Evolutionary conservation across 2,888 invertebrate genomes (phyloP).

Genomic region (Drosophila limbata): DNA sequence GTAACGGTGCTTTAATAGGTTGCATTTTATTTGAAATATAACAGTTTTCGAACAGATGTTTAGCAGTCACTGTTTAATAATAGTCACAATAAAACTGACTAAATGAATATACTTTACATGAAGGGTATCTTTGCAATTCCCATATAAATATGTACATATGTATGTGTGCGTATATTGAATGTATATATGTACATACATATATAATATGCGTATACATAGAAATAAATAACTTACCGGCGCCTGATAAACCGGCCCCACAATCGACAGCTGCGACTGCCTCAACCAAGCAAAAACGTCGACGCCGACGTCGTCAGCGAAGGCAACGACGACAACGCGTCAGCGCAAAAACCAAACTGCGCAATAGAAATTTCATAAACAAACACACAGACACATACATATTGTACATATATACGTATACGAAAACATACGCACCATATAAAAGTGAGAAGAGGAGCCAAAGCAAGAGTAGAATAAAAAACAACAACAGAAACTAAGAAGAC

Average conservation of each 20-base stretch:
- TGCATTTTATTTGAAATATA: not conserved
- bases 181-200: not conserved
- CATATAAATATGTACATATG: not conserved
- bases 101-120: not conserved
- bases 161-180: not conserved
- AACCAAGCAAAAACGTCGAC: slow-evolving; percentile 31
- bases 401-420: slow-evolving; percentile 16
- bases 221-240: slow-evolving; percentile 65
- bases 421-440: slow-evolving; percentile 32
- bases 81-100: not conserved
- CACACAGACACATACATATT: slow-evolving; percentile 8
- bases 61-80: too few relatives aligned
- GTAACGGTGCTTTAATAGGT: not conserved
- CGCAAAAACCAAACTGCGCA: slow-evolving; percentile 76
- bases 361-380: slow-evolving; percentile 78
- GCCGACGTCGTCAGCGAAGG: slow-evolving; percentile 23
- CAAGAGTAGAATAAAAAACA: slow-evolving; percentile 34
- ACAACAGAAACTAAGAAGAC: slow-evolving; percentile 29
- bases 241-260: slow-evolving; percentile 76
- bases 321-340: slow-evolving; percentile 36
- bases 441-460: slow-evolving; percentile 46
- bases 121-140: not conserved
- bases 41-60: not conserved
- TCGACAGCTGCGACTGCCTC: slow-evolving; percentile 53
- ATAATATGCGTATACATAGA: slow-evolving; percentile 1